Percentiles rank a stretch among this genome's conserved stretches.
Evolutionary conservation across 2,888 invertebrate genomes (phyloP).

Genomic region (Agrochola macilenta): DNA sequence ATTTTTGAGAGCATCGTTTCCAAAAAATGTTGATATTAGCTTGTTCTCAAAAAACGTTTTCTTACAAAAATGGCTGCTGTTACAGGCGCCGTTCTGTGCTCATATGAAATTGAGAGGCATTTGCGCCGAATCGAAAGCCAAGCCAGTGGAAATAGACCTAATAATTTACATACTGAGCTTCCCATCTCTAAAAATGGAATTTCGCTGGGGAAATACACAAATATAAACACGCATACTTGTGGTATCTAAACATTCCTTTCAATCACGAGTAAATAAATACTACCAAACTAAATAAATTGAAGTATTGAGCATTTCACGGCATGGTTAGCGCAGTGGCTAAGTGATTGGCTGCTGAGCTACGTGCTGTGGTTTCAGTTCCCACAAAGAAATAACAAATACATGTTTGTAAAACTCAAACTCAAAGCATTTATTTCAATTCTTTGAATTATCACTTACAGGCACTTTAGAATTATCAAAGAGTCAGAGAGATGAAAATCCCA

Average conservation of each 20-base stretch:
- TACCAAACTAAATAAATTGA: not conserved
- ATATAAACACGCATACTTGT: constrained; percentile 22
- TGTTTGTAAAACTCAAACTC: too few relatives aligned
- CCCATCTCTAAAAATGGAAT: constrained; percentile 40
- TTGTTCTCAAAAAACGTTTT: constrained; percentile 25
- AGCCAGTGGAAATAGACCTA: constrained; percentile 34
- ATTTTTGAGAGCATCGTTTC: not conserved
- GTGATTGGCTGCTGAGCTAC: not conserved
- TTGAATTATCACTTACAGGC: too few relatives aligned
- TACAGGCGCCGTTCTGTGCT: constrained; percentile 20
- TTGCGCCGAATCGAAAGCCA: constrained; percentile 42
- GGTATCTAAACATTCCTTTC: constrained; percentile 3
- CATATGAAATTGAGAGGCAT: constrained; percentile 41
- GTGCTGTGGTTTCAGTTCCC: not conserved
- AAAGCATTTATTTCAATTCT: too few relatives aligned
- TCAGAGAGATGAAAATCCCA: too few relatives aligned
- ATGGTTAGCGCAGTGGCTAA: not conserved
- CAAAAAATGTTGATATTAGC: constrained; percentile 28
- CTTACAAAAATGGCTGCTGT: constrained; percentile 22
- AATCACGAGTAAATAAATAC: constrained; percentile 3
- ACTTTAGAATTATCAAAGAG: too few relatives aligned
- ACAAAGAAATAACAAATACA: not conserved
- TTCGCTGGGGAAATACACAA: constrained; percentile 17
- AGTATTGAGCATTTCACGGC: not conserved
- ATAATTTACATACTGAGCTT: constrained; percentile 48